Evolutionary conservation across 37 sponge, comb jelly and placozoan species (phyloP), one percentile per base, ranked within the genome.

Genomic region (Eunapius fragilis): DNA sequence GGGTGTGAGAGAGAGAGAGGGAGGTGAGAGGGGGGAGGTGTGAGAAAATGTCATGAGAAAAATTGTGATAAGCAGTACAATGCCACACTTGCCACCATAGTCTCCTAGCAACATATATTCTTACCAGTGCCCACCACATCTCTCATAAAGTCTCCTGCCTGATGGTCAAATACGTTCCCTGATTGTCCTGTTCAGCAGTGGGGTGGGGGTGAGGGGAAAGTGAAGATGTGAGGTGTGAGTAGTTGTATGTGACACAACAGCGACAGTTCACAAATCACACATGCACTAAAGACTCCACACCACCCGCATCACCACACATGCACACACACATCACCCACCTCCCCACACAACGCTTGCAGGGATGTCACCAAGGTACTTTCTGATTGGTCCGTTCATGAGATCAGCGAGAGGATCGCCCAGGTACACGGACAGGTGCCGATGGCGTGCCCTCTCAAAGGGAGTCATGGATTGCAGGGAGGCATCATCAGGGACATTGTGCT

Each of bases 381-480:
- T 81, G 81, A 93, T 93, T 33, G 87, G 90, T 79, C 93, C 93
- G 78, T 93, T 93, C 93, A 93, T 93, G 69, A 93, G 87, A 0
- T 67, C 81, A 83, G 87, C 35, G 31, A 93, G 87, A 14, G 47
- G 31, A 2, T 84, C 82, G 12, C 45, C 71, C 32, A 86, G 82
- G 22, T 82, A 32, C 45, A 49, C 25, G 10, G 27, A 23, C 19
- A 84, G 36, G 26, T 84, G 76, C 0, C 76, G 38, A n/a, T 31
- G 30, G 10, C 9, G 12, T 17, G 69, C 45, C 30, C 31, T 34
- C 31, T 76, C 49, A 68, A 45, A 22, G 2, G 50, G 30, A 1
- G 31, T 33, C 27, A 49, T 23, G 30, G 45, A 35, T 0, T 58
- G 24, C 75, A 75, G 2, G 25, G 31, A 48, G 28, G 23, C 75